phyloP scores from a whole-genome alignment of 2,113 vertebrate species.

The Silurus glanis region DNA sequence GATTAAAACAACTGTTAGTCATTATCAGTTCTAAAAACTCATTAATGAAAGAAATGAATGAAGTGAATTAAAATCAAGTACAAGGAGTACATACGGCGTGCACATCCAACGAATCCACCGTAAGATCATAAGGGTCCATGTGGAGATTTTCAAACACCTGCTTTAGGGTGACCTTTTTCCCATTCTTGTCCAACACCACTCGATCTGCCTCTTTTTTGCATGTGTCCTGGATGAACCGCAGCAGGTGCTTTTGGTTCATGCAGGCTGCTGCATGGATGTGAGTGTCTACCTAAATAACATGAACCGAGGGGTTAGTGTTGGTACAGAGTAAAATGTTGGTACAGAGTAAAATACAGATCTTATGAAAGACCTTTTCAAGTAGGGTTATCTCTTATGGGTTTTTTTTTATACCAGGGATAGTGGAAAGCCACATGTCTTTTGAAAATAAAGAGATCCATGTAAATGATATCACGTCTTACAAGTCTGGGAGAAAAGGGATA shows the following conservation, averaged over 20 bases:
- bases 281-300: constrained; percentile 86
- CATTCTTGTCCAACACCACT: constrained; percentile 80
- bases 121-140: constrained; percentile 97
- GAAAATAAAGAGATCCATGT: neutral
- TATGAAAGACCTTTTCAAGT: neutral
- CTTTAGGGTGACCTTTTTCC: constrained; percentile 82
- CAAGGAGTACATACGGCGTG: constrained; percentile 82
- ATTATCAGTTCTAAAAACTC: neutral
- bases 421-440: neutral
- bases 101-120: constrained; percentile 95
- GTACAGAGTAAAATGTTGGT: neutral
- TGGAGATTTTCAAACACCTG: constrained; percentile 86
- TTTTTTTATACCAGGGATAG: neutral
- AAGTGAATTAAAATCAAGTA: neutral
- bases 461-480: too few species aligned
- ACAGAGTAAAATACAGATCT: neutral
- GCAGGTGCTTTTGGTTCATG: constrained; percentile 96
- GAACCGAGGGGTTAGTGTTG: neutral
- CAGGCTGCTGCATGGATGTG: constrained; percentile 96
- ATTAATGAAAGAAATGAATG: neutral
- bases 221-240: constrained; percentile 90
- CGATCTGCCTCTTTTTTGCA: constrained; percentile 84
- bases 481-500: neutral
- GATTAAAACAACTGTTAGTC: constrained; percentile 18
- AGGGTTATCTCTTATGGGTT: neutral